phyloP scores from a whole-genome alignment of 2,797 vertebrate genomes.

The Tiaroga cobitis region DNA sequence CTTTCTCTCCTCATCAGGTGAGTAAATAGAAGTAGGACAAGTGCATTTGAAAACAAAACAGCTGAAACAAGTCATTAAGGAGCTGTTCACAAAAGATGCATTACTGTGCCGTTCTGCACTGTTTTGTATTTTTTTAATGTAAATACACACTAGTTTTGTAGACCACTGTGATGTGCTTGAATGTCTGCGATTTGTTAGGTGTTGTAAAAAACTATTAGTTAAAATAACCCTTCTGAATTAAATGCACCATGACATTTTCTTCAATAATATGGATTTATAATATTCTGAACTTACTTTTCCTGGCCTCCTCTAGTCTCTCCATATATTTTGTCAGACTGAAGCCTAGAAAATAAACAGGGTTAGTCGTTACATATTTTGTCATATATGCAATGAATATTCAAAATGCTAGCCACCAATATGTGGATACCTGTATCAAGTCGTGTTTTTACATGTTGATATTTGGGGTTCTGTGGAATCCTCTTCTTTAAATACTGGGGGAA shows the following conservation, averaged over 20 bases:
- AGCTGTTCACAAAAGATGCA: neutral
- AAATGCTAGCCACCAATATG: neutral
- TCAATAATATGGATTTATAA: neutral
- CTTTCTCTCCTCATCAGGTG: conserved; percentile 69
- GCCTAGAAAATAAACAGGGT: conserved; percentile 71
- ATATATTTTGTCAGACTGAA: conserved; percentile 89
- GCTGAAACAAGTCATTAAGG: conserved; percentile 1
- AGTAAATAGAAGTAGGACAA: conserved; percentile 63
- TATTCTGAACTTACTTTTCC: conserved; percentile 85
- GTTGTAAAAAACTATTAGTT: neutral
- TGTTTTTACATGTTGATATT: conserved; percentile 87
- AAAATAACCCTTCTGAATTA: neutral
- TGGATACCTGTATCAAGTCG: conserved; percentile 88
- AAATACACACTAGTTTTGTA: neutral
- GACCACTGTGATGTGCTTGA: neutral
- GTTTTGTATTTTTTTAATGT: neutral
- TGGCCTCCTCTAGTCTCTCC: conserved; percentile 89
- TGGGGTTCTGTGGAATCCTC: conserved; percentile 87
- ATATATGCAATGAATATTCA: neutral
- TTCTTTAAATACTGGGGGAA: conserved; percentile 83
- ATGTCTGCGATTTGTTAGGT: neutral
- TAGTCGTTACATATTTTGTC: neutral
- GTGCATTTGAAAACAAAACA: neutral
- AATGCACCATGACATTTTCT: neutral
- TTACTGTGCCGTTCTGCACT: neutral